Evolutionary conservation across 2,888 invertebrate species (phyloP), one percentile per base, ranked within the genome.

Genomic region (Mellilla xanthometata): DNA sequence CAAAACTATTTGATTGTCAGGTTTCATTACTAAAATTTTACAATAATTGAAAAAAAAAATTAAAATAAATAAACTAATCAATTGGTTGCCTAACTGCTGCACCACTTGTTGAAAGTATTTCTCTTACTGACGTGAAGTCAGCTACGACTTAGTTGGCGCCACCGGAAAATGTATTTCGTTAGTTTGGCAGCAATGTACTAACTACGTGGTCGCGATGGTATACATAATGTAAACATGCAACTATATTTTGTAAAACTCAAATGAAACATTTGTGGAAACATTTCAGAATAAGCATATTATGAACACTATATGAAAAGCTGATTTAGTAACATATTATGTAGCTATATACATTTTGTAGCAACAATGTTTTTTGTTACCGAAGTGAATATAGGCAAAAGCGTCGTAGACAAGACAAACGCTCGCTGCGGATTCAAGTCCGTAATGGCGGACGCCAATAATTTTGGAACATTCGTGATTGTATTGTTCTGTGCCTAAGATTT

Each of bases 401-500:
- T 82, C 81, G 81, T 51, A 53, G 51, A 79, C 81, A 82, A 87
- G 51, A 79, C 81, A 82, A 87, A 81, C 87, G 85, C 76, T 72
- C 85, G 83, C 76, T 72, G 76, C 79, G 85, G 81, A 83, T 81
- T 81, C 77, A 77, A 83, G 83, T 84, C 84, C 76, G 86, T 87
- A 90, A 90, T 90, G 90, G 90, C 90, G 90, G 90, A 89, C 87
- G 85, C 83, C 76, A 85, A 85, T 88, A 88, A 84, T 85, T 88
- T 87, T 86, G 84, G 86, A 79, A 87, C 83, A 86, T 86, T 90
- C 79, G 88, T 88, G 87, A 78, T 82, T 86, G 83, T 82, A 87
- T 89, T 87, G 86, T 87, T 87, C 85, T 79, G 78, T 82, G 81
- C 78, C 79, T 76, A 61, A 81, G 72, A 74, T 80, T 75, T 74